Evolutionary conservation across 2,797 vertebrate species (phyloP).

Genomic region (Mormyrops boulengeri): DNA sequence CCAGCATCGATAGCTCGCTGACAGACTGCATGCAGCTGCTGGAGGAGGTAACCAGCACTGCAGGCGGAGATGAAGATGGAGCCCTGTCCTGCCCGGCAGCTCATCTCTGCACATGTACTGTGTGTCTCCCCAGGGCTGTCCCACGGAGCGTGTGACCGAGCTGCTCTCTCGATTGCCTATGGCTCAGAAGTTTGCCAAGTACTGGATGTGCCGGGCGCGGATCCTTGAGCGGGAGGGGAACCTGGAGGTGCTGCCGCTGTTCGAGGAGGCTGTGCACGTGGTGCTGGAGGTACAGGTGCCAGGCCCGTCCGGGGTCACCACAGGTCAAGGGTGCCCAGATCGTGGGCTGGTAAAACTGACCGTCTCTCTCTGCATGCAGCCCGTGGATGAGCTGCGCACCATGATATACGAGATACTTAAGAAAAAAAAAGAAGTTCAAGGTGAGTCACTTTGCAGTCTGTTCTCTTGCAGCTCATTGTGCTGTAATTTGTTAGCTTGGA

Average conservation of each 20-base stretch:
- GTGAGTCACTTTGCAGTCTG: conserved; percentile 29
- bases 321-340: background rate
- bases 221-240: conserved; percentile 66
- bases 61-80: background rate
- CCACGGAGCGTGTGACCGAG: conserved; percentile 47
- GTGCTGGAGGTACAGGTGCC: conserved; percentile 60
- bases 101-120: background rate
- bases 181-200: conserved; percentile 76
- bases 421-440: conserved; percentile 53
- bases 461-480: background rate
- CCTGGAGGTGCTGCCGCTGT: conserved; percentile 67
- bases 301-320: background rate
- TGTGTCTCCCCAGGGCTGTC: conserved; percentile 54
- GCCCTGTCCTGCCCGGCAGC: background rate
- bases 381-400: conserved; percentile 70
- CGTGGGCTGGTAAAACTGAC: background rate
- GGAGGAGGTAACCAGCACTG: conserved; percentile 56
- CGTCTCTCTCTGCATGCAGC: conserved; percentile 52
- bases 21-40: conserved; percentile 69
- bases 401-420: conserved; percentile 74
- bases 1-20: conserved; percentile 59
- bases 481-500: background rate
- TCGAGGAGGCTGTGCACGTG: conserved; percentile 68
- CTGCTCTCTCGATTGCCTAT: conserved; percentile 69
- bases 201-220: conserved; percentile 82